Evolutionary conservation across 92 coral and sea anemone species (phyloP).

Genomic region (Parazoanthus swiftii): DNA sequence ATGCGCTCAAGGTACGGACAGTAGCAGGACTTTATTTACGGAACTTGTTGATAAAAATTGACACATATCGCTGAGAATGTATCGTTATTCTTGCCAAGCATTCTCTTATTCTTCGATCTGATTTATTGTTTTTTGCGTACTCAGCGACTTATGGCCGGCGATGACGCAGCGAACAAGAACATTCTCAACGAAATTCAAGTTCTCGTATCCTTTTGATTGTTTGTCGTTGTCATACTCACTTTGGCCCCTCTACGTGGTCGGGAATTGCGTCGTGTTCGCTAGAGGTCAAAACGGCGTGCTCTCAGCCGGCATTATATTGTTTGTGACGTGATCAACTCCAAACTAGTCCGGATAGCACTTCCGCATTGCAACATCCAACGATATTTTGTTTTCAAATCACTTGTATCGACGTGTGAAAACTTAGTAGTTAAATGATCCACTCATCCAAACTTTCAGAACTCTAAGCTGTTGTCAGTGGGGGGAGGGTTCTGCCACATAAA

Average conservation of each 20-base stretch:
- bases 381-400: too few species aligned
- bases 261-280: not conserved
- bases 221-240: not conserved
- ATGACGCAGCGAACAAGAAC: conserved; percentile 86
- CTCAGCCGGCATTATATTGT: not conserved
- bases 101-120: not conserved
- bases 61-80: not conserved
- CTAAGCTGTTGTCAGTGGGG: too few species aligned
- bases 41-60: conserved; percentile 5
- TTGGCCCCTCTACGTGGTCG: not conserved
- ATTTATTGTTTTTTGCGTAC: conserved; percentile 13
- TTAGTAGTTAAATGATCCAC: too few species aligned
- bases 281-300: not conserved
- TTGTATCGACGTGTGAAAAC: too few species aligned
- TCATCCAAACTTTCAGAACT: too few species aligned
- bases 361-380: not conserved
- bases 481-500: too few species aligned
- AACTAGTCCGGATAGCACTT: not conserved
- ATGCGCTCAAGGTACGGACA: conserved; percentile 89
- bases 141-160: conserved; percentile 99
- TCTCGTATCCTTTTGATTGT: conserved; percentile 85
- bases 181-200: conserved; percentile 86
- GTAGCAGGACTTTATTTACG: conserved; percentile 16
- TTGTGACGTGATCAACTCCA: not conserved
- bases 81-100: not conserved